Base-by-base conservation (phyloP, 2,797 vertebrate genomes). In the Somateria mollissima region DNA sequence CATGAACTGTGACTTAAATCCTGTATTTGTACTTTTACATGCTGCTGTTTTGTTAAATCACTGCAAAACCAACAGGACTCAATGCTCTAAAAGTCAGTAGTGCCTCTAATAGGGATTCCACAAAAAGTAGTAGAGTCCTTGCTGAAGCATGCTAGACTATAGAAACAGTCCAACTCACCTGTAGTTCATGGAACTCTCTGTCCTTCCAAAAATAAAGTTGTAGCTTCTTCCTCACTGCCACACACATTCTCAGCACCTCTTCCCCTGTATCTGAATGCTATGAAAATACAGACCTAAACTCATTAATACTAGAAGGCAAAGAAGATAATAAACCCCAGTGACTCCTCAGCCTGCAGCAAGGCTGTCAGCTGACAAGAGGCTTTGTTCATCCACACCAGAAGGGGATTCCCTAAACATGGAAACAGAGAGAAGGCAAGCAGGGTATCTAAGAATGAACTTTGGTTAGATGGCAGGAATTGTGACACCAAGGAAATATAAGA, bases 151-250 rank as follows among this genome's bases (percentile, higher is more conserved):
- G 5, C 20, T 11, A 62, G 34, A 45, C 73, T 14, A 66, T 13
- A 81, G 47, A 54, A 82, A 60, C 61, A 88, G 45, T 11, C 39
- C 7, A 73, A 70, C 87, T 94, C 82, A 99, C 99, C 98, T 99
- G 99, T 37, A 99, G 96, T 53, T 99, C 99, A 41, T 99, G 97
- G 92, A 99, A 99, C 53, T 99, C 99, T 76, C 99, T 97, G 94
- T 99, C 99, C 95, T 99, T 99, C 99, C 99, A 99, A 97, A 98
- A 99, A 97, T 99, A 99, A 39, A 99, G 97, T 93, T 99, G 99
- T 2, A 99, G 98, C 81, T 99, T 99, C 98, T 98, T 99, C 85
- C 98, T 99, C 61, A 99, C 99, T 2, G 99, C 99, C 27, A 99
- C 99, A 28, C 99, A 99, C 99, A 99, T 98, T 86, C 98, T 98